Evolutionary conservation across 2,113 vertebrate species (phyloP).

Genomic region (Bos indicus): DNA sequence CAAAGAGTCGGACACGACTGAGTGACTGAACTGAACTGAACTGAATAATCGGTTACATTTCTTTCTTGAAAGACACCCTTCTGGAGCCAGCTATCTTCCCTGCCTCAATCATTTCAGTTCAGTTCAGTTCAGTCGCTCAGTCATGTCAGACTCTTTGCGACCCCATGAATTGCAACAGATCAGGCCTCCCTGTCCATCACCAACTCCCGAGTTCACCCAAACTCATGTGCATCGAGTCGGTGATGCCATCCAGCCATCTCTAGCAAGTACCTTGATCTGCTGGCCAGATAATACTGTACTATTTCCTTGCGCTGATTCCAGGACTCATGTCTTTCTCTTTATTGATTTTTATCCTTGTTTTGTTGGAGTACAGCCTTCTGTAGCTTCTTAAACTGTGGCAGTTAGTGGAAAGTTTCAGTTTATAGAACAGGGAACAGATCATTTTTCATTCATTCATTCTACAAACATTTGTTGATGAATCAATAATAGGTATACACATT

Average conservation of each 20-base stretch:
- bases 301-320: neutral
- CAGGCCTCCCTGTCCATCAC: too few species aligned
- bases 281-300: neutral
- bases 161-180: accelerated
- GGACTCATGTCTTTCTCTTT: neutral
- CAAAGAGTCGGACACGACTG: too few species aligned
- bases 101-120: too few species aligned
- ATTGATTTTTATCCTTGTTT: neutral
- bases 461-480: neutral
- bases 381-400: neutral
- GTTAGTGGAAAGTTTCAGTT: neutral
- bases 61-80: neutral
- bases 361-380: neutral
- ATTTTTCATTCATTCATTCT: neutral
- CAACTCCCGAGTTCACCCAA: too few species aligned
- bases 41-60: neutral
- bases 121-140: too few species aligned
- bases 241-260: too few species aligned
- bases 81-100: neutral
- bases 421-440: neutral
- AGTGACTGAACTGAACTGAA: too few species aligned
- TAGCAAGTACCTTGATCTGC: neutral
- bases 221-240: too few species aligned
- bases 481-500: neutral
- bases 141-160: too few species aligned